Base-by-base conservation (phyloP, 2,888 invertebrate genomes). In the Tuta absoluta region DNA sequence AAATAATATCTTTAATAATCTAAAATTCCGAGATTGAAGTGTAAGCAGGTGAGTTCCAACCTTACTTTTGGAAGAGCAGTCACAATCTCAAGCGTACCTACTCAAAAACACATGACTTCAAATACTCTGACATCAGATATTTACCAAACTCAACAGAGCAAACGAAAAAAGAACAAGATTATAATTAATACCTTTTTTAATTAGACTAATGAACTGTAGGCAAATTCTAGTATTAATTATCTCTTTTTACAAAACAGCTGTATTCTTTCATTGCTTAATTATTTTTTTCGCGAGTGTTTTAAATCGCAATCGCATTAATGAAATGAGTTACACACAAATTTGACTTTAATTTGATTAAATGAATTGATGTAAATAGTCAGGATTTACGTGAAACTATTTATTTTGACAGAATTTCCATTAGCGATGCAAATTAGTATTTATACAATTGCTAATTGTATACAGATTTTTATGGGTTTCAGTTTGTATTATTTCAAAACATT, bases 321-420 rank as follows among this genome's bases (percentile, higher is more conserved):
- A 33, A 56, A 24, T 56, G n/a, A n/a, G 24, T n/a, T 28, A 56
- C 33, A 56, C 23, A 23, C 23, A 56, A 56, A 56, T n/a, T 28
- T 33, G 33, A 33, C n/a, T 33, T 17, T 33, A 56, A 56, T 56
- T 56, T 28, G n/a, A 17, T 7, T 56, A 56, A 56, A 17, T n/a
- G 14, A 53, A 53, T 12, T 53, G 5, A 53, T 53, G 7, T 11
- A 23, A 21, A 14, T 12, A n/a, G 17, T 33, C 24, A 33, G 24
- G 14, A 56, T 24, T 33, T 17, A 24, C 24, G 24, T 33, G 56
- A 33, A 56, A 53, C 28, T 33, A 33, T 56, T 33, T n/a, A 19
- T 14, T 24, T 33, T 33, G 33, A 19, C 56, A 24, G n/a, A n/a
- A 17, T 14, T 33, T 56, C 56, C 17, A 33, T 56, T 53, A 12